Base-by-base conservation (phyloP, 2,888 invertebrate species). In the Chalcis sispes region DNA sequence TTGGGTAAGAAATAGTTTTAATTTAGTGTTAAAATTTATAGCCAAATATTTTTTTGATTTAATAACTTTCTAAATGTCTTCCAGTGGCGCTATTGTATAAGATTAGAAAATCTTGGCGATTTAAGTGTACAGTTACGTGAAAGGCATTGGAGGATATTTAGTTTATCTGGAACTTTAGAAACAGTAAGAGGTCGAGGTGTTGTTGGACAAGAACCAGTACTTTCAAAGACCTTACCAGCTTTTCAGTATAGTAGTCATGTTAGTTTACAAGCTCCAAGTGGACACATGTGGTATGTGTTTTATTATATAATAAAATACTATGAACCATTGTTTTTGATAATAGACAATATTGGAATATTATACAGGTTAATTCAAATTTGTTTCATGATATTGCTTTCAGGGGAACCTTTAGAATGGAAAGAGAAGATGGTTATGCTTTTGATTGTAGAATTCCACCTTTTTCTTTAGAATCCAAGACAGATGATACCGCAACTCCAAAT, bases 241-340 rank as follows among this genome's bases (percentile, higher is more conserved):
- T 99, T 98, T 90, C 99, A 99, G 90, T 99, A 99, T 89, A 97
- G 96, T 89, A 98, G 97, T 89, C 98, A 98, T 89, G 98, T 99
- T 69, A 97, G 97, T 83, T 91, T 99, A 81, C 98, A 98, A 90
- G 97, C 98, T 72, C 97, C 98, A 50, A 97, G 97, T 87, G 99
- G 99, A 8, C 98, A 99, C 86, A 97, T 98, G 97, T 98, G 98
- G 98, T 97, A 87, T 88, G 90, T 85, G 64, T 58, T 61, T 50
- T 42, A 25, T 32, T 54, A 72, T n/a, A 32, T 13, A n/a, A n/a
- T n/a, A n/a, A n/a, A n/a, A n/a, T n/a, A n/a, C n/a, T n/a, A n/a
- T n/a, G n/a, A n/a, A n/a, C n/a, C n/a, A n/a, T n/a, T n/a, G n/a
- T 46, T 7, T 46, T 46, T 52, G 18, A n/a, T 46, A 66, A 23